Percentiles rank a stretch among this genome's conserved stretches.
Conservation (phyloP, 1,140 invertebrate genomes). For the Amphibalanus amphitrite region DNA sequence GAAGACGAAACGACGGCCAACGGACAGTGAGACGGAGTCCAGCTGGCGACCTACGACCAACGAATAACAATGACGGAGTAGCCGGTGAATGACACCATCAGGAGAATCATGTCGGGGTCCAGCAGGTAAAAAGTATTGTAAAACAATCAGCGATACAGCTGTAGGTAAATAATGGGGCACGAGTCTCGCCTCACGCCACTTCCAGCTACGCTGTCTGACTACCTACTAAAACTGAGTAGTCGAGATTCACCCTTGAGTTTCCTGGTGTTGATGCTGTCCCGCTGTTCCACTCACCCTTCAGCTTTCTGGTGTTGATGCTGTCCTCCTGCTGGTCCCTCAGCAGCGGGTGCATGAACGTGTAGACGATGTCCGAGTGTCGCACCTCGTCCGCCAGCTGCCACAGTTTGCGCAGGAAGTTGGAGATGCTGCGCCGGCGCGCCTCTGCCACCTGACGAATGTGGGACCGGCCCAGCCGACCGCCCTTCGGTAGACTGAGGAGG, state of each 20-base stretch:
- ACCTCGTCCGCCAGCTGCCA: conserved; percentile 79
- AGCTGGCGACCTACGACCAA: too few species aligned
- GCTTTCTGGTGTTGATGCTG: conserved; percentile 37
- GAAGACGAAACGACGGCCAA: too few species aligned
- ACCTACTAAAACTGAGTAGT: too few species aligned
- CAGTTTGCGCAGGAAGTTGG: conserved; percentile 66
- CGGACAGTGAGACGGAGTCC: too few species aligned
- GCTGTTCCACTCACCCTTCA: conserved; percentile 35
- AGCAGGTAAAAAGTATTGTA: too few species aligned
- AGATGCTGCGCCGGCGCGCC: conserved; percentile 65
- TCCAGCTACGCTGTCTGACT: too few species aligned
- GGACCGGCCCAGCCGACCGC: conserved; percentile 68
- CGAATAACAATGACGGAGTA: too few species aligned
- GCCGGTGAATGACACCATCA: too few species aligned
- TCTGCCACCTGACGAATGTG: conserved; percentile 90
- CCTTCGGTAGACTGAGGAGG: conserved; percentile 50
- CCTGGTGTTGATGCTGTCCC: conserved; percentile 30
- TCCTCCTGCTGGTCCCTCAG: conserved; percentile 43
- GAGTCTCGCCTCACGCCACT: too few species aligned
- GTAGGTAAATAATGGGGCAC: too few species aligned
- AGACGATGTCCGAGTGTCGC: conserved; percentile 84
- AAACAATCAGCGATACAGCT: too few species aligned
- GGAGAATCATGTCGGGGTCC: too few species aligned
- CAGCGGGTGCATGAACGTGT: conserved; percentile 94
- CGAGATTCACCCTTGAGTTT: conserved; percentile 41